Percentiles rank a stretch among this genome's conserved stretches.
Conservation (phyloP, 2,888 invertebrate species). For the Drosophila rubida region DNA sequence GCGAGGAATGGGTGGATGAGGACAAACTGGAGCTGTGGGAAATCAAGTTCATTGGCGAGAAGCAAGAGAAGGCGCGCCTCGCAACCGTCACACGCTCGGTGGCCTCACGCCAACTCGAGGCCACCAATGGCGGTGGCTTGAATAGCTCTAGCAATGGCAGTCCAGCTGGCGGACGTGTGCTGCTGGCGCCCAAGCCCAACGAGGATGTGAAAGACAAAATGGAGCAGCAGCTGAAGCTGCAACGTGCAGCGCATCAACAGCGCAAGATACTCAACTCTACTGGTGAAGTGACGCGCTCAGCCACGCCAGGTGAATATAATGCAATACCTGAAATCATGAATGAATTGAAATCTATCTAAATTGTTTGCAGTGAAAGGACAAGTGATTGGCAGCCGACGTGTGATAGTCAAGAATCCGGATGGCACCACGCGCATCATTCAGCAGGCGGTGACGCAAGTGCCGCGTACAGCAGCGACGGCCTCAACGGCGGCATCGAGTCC, state of each 20-base stretch:
- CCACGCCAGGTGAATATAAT: conserved; percentile 61
- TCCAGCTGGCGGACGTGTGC: conserved; percentile 55
- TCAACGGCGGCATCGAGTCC: conserved; percentile 87
- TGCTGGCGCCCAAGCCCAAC: conserved; percentile 85
- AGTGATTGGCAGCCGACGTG: conserved; percentile 83
- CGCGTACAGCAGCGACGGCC: conserved; percentile 85
- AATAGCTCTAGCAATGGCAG: conserved; percentile 72
- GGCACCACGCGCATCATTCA: conserved; percentile 89
- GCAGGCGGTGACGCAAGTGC: conserved; percentile 86
- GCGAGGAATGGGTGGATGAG: conserved; percentile 98
- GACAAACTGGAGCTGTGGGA: conserved; percentile 98
- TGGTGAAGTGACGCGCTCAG: conserved; percentile 57
- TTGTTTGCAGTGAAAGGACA: conserved; percentile 68
- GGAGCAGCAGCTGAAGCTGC: conserved; percentile 95
- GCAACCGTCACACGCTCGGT: conserved; percentile 87
- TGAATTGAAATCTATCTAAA: neutral
- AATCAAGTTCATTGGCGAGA: conserved; percentile 96
- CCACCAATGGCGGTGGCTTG: conserved; percentile 63
- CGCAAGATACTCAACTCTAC: conserved; percentile 87
- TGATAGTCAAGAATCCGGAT: conserved; percentile 86
- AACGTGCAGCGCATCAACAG: conserved; percentile 95
- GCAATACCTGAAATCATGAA: neutral
- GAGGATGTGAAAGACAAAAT: conserved; percentile 94
- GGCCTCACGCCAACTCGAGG: conserved; percentile 90
- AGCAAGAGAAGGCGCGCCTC: conserved; percentile 87